Conservation (phyloP, 1,140 invertebrate genomes). For the Drosophila virilis region DNA sequence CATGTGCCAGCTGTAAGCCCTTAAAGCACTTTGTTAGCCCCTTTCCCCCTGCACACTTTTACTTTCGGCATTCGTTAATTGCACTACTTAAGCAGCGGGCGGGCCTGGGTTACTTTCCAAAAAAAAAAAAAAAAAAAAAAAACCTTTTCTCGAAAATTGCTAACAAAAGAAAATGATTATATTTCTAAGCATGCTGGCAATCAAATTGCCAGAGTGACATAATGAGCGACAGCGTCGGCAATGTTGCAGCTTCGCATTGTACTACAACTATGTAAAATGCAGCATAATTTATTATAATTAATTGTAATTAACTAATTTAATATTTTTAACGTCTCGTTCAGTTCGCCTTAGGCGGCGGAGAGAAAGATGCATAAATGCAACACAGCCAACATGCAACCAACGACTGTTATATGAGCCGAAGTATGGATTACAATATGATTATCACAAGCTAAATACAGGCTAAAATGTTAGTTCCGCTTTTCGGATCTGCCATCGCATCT, state of each 20-base stretch:
- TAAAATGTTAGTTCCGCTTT: constrained; percentile 21
- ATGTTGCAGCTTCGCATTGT: constrained; percentile 22
- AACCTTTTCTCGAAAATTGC: constrained; percentile 44
- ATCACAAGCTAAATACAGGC: constrained; percentile 1
- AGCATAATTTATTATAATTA: constrained; percentile 61
- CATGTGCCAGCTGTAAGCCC: constrained; percentile 29
- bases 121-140: constrained; percentile 24
- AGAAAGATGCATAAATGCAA: neutral
- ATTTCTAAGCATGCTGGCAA: constrained; percentile 30
- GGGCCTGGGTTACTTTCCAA: constrained; percentile 66
- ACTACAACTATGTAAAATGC: constrained; percentile 2
- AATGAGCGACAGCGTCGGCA: constrained; percentile 37
- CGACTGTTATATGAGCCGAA: neutral
- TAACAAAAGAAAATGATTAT: constrained; percentile 44
- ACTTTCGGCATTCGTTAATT: constrained; percentile 70
- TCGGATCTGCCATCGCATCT: constrained; percentile 3
- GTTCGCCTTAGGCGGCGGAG: too few species aligned
- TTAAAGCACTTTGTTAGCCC: neutral
- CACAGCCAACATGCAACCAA: constrained; percentile 12
- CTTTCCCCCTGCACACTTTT: constrained; percentile 57
- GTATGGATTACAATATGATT: neutral
- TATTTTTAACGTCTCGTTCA: constrained; percentile 55
- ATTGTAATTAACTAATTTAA: constrained; percentile 59
- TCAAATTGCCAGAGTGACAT: constrained; percentile 60
- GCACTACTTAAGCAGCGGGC: constrained; percentile 69